Evolutionary conservation across 35 echinoderm and acorn worm genomes (phyloP).

Genomic region (Ptychodera flava): DNA sequence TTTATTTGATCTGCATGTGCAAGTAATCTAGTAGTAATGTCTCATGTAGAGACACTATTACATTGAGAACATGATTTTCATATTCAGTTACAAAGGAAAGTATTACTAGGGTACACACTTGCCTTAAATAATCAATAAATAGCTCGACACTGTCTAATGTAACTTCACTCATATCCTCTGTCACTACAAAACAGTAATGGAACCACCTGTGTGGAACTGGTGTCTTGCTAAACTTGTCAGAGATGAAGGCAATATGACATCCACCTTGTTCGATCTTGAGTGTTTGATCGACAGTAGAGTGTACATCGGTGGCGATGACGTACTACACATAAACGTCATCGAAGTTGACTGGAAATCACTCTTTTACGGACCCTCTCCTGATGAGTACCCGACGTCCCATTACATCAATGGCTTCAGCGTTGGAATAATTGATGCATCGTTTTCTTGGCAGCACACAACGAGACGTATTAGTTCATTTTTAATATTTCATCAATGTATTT

Average conservation of each 20-base stretch:
- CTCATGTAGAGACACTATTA: too few species aligned
- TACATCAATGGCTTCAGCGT: not conserved
- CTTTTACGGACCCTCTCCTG: not conserved
- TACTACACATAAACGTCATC: not conserved
- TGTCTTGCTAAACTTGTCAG: not conserved
- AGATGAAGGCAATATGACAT: not conserved
- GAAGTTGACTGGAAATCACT: not conserved
- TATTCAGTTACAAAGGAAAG: too few species aligned
- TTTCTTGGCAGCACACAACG: not conserved
- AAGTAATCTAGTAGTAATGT: too few species aligned
- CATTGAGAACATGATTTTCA: too few species aligned
- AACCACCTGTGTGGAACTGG: not conserved
- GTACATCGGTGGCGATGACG: not conserved
- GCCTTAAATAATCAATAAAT: too few species aligned
- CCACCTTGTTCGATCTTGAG: not conserved
- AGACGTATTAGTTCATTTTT: not conserved
- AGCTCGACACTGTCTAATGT: too few species aligned
- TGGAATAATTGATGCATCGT: not conserved
- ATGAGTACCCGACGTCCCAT: not conserved
- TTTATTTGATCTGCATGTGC: too few species aligned
- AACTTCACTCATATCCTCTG: too few species aligned
- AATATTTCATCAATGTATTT: too few species aligned
- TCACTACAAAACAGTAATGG: too few species aligned
- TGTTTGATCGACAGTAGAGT: not conserved
- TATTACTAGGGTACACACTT: too few species aligned